Percentiles rank a stretch among this genome's conserved stretches.
Evolutionary conservation across 2,113 vertebrate species (phyloP).

Genomic region (Pundamilia nyererei): DNA sequence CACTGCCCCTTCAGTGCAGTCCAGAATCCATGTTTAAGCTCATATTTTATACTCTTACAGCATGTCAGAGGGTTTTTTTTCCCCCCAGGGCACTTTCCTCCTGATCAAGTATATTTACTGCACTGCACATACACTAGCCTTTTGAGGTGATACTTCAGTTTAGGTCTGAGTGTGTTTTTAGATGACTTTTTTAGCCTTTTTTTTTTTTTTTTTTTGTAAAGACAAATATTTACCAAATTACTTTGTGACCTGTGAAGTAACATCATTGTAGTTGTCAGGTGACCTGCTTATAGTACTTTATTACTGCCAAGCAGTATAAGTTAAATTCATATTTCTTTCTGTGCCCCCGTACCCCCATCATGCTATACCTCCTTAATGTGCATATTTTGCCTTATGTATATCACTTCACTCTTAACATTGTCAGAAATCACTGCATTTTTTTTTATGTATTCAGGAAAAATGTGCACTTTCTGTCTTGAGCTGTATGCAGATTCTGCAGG

Average conservation of each 20-base stretch:
- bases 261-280: not conserved
- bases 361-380: constrained; percentile 39
- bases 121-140: not conserved
- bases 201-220: not conserved
- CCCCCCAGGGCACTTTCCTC: not conserved
- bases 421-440: constrained; percentile 6
- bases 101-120: not conserved
- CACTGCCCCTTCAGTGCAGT: not conserved
- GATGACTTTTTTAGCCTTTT: not conserved
- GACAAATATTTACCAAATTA: not conserved
- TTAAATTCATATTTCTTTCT: not conserved
- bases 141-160: not conserved
- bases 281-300: not conserved
- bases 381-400: not conserved
- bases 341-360: not conserved
- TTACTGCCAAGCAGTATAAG: not conserved
- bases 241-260: not conserved
- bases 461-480: constrained; percentile 31
- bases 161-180: not conserved
- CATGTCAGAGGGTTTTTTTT: not conserved
- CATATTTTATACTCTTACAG: not conserved
- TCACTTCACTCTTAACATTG: not conserved
- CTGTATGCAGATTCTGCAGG: constrained; percentile 29
- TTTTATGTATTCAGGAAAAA: constrained; percentile 23
- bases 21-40: not conserved